Evolutionary conservation across 1,140 invertebrate genomes (phyloP), one percentile per base, ranked within the genome.

Genomic region (Paracyclopina nana): DNA sequence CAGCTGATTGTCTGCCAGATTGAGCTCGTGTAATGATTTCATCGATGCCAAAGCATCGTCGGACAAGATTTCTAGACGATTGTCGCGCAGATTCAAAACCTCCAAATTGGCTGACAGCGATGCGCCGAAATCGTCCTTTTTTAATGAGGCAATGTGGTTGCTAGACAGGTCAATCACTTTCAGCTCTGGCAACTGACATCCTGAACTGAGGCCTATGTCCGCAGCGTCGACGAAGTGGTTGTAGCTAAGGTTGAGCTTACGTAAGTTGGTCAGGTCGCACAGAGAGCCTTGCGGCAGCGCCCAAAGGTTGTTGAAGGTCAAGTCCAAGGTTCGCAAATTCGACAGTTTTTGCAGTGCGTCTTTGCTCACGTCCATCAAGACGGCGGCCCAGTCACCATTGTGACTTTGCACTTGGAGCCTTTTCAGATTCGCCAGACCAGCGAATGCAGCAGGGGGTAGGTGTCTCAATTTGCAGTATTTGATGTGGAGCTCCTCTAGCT

Each of bases 221-320:
- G 82, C 78, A 53, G 85, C 76, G 60, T 77, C 82, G 44, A 77
- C 78, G 38, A 96, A 67, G 58, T 78, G 76, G 67, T 96, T 96
- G 51, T 79, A 75, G 1, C 82, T 81, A 46, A 91, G 67, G 63
- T 94, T 83, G 27, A 95, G 69, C 8, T 84, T 54, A 27, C 44
- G 41, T 1, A 59, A 50, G 18, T 43, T 42, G 9, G 20, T 9
- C 4, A 59, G 54, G 22, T 55, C 46, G 40, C 55, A 58, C 49
- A 59, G 55, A 18, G 54, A 49, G 20, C 53, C 59, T 60, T 77
- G 73, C 66, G 78, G 77, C n/a, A 85, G 62, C 54, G 66, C 62
- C 1, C 63, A 57, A 26, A 83, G 60, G 56, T 70, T 71, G 62
- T 84, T 84, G 8, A 70, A 68, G 31, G 71, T 72, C 0, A 85